Evolutionary conservation across 2,888 invertebrate genomes (phyloP), one percentile per base, ranked within the genome.

Genomic region (Protodeltote pygarga): DNA sequence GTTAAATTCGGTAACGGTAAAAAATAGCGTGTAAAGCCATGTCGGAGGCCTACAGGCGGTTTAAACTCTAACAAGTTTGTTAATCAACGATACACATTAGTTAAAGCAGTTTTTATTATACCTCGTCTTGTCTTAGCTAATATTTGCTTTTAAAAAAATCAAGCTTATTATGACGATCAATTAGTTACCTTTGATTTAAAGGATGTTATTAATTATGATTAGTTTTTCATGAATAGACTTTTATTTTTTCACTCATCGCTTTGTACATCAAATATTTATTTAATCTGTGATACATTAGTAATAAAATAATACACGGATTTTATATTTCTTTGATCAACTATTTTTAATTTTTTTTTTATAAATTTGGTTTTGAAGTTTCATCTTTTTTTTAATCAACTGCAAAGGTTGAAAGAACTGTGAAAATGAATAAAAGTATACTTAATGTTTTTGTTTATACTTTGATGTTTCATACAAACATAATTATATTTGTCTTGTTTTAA

Each of bases 271-370:
- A 17, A 40, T 52, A 27, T 44, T 44, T 16, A 38, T 20, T 11
- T 11, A 40, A 57, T 49, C 40, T 37, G 47, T 61, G 16, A 41
- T 23, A 46, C 27, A 24, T 3, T 3, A 9, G 4, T 10, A 21
- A 40, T 41, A 34, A 38, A 10, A 21, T 5, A 3, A 13, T 3
- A 2, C n/a, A 16, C 5, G 23, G 51, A 38, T 35, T 35, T 32
- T 28, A 37, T 11, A 4, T 11, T 5, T 28, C 65, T 65, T 65
- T 67, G 68, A 65, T 68, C 65, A 29, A 4, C 24, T 14, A 44
- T 23, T 20, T 38, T 51, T 46, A 46, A 15, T 37, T 19, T 17
- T 25, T 19, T 16, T n/a, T n/a, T n/a, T n/a, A n/a, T n/a, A n/a
- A n/a, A n/a, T n/a, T n/a, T n/a, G n/a, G n/a, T n/a, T n/a, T n/a